Conservation (phyloP, 1,140 invertebrate genomes). For the Pseudomyrmex sp. region DNA sequence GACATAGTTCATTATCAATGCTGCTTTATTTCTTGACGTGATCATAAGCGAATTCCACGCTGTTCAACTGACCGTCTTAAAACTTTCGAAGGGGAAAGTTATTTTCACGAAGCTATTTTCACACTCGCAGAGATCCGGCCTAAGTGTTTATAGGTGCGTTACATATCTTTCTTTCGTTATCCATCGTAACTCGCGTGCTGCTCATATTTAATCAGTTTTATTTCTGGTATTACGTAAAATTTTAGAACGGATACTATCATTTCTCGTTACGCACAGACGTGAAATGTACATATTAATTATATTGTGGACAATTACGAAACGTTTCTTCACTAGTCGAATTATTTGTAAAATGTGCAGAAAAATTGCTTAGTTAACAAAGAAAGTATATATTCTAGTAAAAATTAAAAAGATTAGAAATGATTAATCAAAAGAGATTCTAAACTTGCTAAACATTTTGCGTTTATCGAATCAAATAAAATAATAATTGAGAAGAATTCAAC, state of each 20-base stretch:
- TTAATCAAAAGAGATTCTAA: background rate
- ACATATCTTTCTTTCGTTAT: constrained; percentile 61
- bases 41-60: constrained; percentile 66
- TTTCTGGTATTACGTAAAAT: constrained; percentile 48
- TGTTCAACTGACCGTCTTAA: constrained; percentile 71
- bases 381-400: background rate
- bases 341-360: background rate
- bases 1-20: constrained; percentile 49
- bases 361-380: background rate
- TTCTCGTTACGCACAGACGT: constrained; percentile 4
- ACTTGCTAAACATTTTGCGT: background rate
- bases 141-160: constrained; percentile 56
- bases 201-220: constrained; percentile 36
- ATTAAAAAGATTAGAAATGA: background rate
- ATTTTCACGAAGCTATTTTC: constrained; percentile 70
- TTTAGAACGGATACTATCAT: constrained; percentile 12
- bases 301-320: constrained; percentile 5
- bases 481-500: background rate
- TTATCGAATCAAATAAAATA: background rate
- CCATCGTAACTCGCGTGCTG: constrained; percentile 29
- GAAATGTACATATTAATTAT: constrained; percentile 21
- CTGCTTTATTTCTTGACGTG: constrained; percentile 54
- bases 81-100: constrained; percentile 74
- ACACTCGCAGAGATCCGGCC: constrained; percentile 54
- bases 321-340: background rate